phyloP scores from a whole-genome alignment of 2,888 invertebrate species.

The Amiota communis region DNA sequence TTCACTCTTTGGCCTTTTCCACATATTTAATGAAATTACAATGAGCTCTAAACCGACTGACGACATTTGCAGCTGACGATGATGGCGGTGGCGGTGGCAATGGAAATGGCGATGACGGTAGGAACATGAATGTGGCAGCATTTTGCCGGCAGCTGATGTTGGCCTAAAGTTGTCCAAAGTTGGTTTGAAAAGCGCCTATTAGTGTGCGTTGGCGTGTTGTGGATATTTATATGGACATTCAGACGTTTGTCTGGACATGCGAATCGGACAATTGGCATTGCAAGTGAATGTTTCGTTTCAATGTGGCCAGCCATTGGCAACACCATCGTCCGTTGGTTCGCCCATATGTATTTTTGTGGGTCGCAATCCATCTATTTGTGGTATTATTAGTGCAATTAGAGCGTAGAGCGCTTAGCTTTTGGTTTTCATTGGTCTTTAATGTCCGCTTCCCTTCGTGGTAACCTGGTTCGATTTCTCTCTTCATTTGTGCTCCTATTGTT shows the following conservation, averaged over 20 bases:
- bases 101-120: neutral
- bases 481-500: slow-evolving; percentile 50
- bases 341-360: too few species aligned
- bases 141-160: slow-evolving; percentile 22
- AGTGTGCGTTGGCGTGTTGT: slow-evolving; percentile 21
- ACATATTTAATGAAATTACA: slow-evolving; percentile 24
- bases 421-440: neutral
- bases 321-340: too few species aligned
- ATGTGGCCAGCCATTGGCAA: neutral
- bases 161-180: slow-evolving; percentile 16
- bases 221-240: too few species aligned
- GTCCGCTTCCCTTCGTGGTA: slow-evolving; percentile 29
- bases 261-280: neutral
- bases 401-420: slow-evolving; percentile 49
- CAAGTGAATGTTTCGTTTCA: slow-evolving; percentile 40
- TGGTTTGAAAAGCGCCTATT: slow-evolving; percentile 10
- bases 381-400: slow-evolving; percentile 65
- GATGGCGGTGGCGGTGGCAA: neutral
- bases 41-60: neutral
- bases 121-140: slow-evolving; percentile 11
- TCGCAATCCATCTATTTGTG: slow-evolving; percentile 41
- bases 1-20: neutral
- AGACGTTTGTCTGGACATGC: too few species aligned
- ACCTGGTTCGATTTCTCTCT: slow-evolving; percentile 3
- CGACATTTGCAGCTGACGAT: neutral